These are phyloP conservation scores for Agriopis leucophaearia DNA, from an alignment of 2,888 invertebrate species.

Conservation along the genomic window DNA sequence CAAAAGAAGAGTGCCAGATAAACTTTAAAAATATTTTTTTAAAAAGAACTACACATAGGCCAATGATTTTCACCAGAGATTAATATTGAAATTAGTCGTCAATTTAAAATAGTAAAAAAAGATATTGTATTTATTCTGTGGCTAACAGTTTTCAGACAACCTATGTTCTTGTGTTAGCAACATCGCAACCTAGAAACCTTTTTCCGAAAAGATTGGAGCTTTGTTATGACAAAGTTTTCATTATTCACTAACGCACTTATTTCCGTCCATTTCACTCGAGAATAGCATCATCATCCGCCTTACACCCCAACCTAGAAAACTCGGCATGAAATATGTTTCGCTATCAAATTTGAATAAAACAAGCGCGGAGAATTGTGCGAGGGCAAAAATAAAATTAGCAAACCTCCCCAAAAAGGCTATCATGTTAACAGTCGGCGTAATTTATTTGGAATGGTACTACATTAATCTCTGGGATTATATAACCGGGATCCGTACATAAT, in stretches of 20 bases:
- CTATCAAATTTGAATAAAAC: conserved; percentile 73
- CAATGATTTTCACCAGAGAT: too few relatives aligned
- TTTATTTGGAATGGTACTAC: conserved; percentile 60
- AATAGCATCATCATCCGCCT: conserved; percentile 48
- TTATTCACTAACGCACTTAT: conserved; percentile 50
- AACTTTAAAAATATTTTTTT: too few relatives aligned
- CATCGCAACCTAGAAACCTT: conserved; percentile 8
- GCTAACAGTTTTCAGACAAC: too few relatives aligned
- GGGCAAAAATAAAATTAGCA: conserved; percentile 63
- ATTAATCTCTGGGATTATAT: conserved; percentile 54
- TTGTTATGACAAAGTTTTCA: conserved; percentile 51
- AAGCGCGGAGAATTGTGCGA: conserved; percentile 46
- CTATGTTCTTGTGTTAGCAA: neutral
- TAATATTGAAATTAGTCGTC: too few relatives aligned
- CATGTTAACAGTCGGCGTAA: conserved; percentile 58
- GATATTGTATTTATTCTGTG: too few relatives aligned
- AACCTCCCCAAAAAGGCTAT: conserved; percentile 54
- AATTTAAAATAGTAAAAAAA: too few relatives aligned
- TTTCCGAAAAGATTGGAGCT: conserved; percentile 39
- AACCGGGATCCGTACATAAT: conserved; percentile 48
- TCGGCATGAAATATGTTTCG: conserved; percentile 72
- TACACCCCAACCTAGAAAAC: conserved; percentile 64
- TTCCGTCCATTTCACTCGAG: conserved; percentile 51
- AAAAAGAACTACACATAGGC: too few relatives aligned
- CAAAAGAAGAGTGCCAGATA: too few relatives aligned